A percentile compares a stretch with the other conserved stretches of the same genome.
These are phyloP conservation scores for Ceraclea dissimilis DNA, from an alignment of 2,888 invertebrate species.

Conservation along the genomic window DNA sequence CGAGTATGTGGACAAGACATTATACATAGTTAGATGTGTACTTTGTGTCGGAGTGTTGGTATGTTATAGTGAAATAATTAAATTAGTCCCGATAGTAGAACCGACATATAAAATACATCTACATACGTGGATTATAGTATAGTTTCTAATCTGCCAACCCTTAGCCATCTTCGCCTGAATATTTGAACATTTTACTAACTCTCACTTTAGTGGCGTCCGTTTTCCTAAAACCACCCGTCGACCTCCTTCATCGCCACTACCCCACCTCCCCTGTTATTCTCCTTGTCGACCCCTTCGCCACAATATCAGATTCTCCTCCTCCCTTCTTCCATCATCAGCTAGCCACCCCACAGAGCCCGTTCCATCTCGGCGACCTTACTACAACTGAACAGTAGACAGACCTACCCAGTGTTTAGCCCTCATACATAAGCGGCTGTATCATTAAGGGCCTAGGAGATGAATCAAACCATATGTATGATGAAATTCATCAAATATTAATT, in stretches of 20 bases:
- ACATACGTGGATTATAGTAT: neutral
- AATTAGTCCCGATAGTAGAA: no score
- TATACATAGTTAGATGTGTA: no score
- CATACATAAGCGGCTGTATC: conserved; percentile 5
- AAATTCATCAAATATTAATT: no score
- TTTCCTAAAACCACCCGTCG: no score
- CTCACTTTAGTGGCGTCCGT: no score
- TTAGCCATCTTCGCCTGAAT: neutral
- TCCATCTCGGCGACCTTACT: neutral
- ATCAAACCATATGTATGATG: neutral
- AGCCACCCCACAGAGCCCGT: neutral
- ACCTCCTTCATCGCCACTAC: neutral
- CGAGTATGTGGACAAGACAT: no score
- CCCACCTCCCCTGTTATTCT: neutral
- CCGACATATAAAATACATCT: no score
- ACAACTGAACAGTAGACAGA: neutral
- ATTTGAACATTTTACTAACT: neutral
- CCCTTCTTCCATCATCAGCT: neutral
- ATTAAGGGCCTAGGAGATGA: neutral
- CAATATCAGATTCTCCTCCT: neutral
- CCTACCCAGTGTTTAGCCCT: conserved; percentile 5
- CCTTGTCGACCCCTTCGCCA: neutral
- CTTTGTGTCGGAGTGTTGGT: no score
- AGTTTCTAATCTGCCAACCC: neutral
- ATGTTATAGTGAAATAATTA: no score